phyloP scores from a whole-genome alignment of 2,113 vertebrate species.

The Notothenia rossii region DNA sequence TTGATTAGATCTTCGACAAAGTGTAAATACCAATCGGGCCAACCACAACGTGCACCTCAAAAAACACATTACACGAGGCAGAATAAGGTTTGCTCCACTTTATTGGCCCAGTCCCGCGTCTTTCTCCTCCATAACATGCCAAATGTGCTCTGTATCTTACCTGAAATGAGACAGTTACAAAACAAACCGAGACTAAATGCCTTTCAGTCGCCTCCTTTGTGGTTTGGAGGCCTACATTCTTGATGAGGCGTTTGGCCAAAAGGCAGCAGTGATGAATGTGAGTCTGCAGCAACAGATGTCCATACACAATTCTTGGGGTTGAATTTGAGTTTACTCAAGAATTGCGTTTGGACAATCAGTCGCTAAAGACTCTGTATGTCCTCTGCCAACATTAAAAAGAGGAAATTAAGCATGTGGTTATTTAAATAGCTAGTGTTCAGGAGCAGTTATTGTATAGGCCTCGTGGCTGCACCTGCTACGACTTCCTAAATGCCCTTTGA shows the following conservation, averaged over 20 bases:
- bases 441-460: conserved; percentile 41
- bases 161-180: conserved; percentile 64
- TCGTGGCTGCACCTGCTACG: conserved; percentile 71
- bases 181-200: conserved; percentile 30
- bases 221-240: conserved; percentile 53
- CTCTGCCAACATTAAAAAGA: conserved; percentile 36
- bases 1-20: conserved; percentile 81
- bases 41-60: conserved; percentile 34
- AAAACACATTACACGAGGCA: conserved; percentile 73
- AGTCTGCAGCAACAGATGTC: conserved; percentile 99
- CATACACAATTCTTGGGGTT: conserved; percentile 99
- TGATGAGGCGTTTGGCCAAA: conserved; percentile 59
- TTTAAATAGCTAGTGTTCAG: conserved; percentile 24
- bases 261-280: conserved; percentile 78
- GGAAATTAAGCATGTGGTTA: conserved; percentile 33
- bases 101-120: conserved; percentile 55
- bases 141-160: conserved; percentile 54
- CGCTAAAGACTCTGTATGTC: conserved; percentile 86
- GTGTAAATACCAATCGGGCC: conserved; percentile 77
- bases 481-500: conserved; percentile 58
- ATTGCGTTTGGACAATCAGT: conserved; percentile 99
- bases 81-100: conserved; percentile 67
- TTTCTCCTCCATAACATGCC: conserved; percentile 32
- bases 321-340: conserved; percentile 94
- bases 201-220: conserved; percentile 36